These are phyloP conservation scores for Protodeltote pygarga DNA, from an alignment of 2,888 invertebrate species.

Conservation along the genomic window DNA sequence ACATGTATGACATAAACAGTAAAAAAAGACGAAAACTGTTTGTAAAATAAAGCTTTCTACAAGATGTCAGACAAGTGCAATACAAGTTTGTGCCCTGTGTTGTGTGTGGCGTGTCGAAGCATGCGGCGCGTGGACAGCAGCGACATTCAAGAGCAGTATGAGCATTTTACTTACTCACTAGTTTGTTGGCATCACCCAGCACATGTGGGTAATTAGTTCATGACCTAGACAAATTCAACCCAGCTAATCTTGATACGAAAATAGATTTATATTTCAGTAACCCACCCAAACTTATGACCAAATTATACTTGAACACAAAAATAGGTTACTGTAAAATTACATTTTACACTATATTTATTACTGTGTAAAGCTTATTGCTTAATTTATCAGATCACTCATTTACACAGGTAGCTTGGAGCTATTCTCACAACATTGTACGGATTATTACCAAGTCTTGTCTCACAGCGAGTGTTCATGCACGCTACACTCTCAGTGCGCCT, in stretches of 20 bases:
- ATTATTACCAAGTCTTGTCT: slow-evolving; percentile 24
- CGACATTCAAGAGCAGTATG: slow-evolving; percentile 4
- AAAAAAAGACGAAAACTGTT: slow-evolving; percentile 9
- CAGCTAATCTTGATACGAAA: slow-evolving; percentile 45
- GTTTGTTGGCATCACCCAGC: slow-evolving; percentile 33
- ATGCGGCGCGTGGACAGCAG: not conserved
- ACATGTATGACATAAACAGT: slow-evolving; percentile 1
- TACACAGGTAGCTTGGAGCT: slow-evolving; percentile 57
- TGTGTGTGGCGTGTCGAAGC: not conserved
- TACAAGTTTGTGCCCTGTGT: slow-evolving; percentile 2
- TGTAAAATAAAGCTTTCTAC: slow-evolving; percentile 11
- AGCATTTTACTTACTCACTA: slow-evolving; percentile 12
- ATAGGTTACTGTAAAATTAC: slow-evolving; percentile 57
- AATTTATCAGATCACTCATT: slow-evolving; percentile 62
- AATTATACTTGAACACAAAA: slow-evolving; percentile 42
- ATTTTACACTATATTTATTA: slow-evolving; percentile 55
- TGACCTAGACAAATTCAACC: slow-evolving; percentile 42
- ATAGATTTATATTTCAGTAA: slow-evolving; percentile 46
- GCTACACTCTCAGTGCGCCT: not conserved
- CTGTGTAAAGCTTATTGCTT: slow-evolving; percentile 57
- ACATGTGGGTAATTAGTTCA: slow-evolving; percentile 37
- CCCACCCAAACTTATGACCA: slow-evolving; percentile 37
- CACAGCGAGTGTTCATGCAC: slow-evolving; percentile 6
- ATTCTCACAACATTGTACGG: slow-evolving; percentile 45
- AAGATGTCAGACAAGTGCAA: slow-evolving; percentile 13